These are phyloP conservation scores for Amphipyra tragopoginis DNA, from an alignment of 2,888 invertebrate genomes.

Conservation along the genomic window DNA sequence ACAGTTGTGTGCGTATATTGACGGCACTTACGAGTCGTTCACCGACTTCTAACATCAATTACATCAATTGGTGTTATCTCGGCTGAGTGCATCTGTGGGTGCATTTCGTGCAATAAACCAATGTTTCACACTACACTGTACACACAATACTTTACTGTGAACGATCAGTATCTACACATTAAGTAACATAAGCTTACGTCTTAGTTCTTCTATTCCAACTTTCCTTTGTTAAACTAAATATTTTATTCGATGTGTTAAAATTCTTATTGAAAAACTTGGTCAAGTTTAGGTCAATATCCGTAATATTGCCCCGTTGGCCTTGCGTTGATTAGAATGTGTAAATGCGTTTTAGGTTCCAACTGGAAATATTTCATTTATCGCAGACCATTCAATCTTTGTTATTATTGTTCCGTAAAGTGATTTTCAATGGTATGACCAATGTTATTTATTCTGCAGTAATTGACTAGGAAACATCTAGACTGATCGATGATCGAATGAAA, in stretches of 20 bases:
- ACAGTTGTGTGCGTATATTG: constrained; percentile 64
- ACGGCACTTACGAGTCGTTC: constrained; percentile 67
- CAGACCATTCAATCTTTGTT: constrained; percentile 32
- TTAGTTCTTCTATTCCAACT: constrained; percentile 58
- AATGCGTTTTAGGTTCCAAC: constrained; percentile 36
- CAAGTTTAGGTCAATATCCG: constrained; percentile 60
- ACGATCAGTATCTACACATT: constrained; percentile 67
- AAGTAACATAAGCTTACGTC: constrained; percentile 64
- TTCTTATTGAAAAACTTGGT: constrained; percentile 14
- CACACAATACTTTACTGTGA: constrained; percentile 51
- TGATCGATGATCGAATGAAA: constrained; percentile 50
- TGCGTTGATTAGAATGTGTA: constrained; percentile 54
- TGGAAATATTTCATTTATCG: constrained; percentile 45
- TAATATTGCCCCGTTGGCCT: constrained; percentile 60
- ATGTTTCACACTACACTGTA: constrained; percentile 57
- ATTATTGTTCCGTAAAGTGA: constrained; percentile 44
- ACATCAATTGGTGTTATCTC: constrained; percentile 75
- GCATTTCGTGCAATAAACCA: constrained; percentile 60
- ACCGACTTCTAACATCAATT: constrained; percentile 72
- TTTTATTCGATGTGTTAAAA: constrained; percentile 5
- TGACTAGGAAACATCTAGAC: constrained; percentile 54
- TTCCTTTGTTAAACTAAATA: constrained; percentile 39
- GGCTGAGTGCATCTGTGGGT: constrained; percentile 63
- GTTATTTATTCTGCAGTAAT: constrained; percentile 39
- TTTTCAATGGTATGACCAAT: constrained; percentile 42